Base-by-base conservation (phyloP, 2,113 vertebrate genomes). In the Sisor rabdophorus region DNA sequence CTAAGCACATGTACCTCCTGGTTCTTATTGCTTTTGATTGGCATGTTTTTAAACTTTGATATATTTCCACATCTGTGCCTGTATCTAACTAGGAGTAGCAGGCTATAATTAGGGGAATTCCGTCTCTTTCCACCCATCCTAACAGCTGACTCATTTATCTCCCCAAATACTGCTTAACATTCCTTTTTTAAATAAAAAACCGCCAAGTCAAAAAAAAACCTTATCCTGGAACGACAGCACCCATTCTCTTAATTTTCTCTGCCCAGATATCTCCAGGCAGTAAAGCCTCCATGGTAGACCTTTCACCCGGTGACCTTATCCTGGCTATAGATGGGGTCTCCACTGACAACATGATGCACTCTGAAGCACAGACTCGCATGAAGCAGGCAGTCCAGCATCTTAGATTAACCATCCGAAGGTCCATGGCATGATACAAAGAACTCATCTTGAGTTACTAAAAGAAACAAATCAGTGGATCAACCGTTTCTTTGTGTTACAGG, bases 301-400 rank as follows among this genome's bases (percentile, higher is more conserved):
- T 99, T 79, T 94, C 91, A 73, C 89, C 96, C 8, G 97, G 97
- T 48, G 97, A 99, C 60, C 80, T 97, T 73, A 95, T 99, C 86
- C 32, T 98, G 87, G 94, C 96, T 81, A 98, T 98, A 26, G 94
- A 98, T 58, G 97, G 96, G 24, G 89, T 90, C 32, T 82, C 92
- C 1, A 92, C 96, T 22, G 85, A 92, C 36, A 90, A 91, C 75
- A 94, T 99, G 96, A 93, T 96, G 83, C 97, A 98, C 72, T 95
- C 92, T 2, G 95, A 99, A 70, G 97, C 96, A 9, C 97, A 99
- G 87, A 96, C 94, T 88, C 93, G 91, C 85, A 98, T 99, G 78
- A 99, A 98, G 84, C 94, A 96, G 73, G 92, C 94, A n/a, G 76
- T 74, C 58, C 76, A 87, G 47, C 93, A 93, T 80, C 93, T 98